Evolutionary conservation across 2,888 invertebrate genomes (phyloP).

Genomic region (Schizotus pectinicornis): DNA sequence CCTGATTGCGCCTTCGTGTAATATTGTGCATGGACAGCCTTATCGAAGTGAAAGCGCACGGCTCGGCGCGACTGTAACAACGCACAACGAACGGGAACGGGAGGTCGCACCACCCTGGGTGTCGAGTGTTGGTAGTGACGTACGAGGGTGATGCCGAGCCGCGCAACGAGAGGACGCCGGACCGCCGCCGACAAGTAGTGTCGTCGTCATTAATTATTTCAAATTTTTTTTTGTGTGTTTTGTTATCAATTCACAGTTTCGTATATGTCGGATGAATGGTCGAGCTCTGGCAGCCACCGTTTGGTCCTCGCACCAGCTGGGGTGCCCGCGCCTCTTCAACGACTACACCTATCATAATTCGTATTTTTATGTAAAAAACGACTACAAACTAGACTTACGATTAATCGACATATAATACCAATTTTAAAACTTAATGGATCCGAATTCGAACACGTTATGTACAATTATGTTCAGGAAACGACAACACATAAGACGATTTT

Average conservation of each 20-base stretch:
- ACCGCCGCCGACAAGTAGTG: slow-evolving; percentile 32
- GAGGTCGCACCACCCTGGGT: background rate
- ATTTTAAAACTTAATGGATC: slow-evolving; percentile 39
- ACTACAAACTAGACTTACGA: slow-evolving; percentile 56
- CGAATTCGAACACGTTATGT: slow-evolving; percentile 40
- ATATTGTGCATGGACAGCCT: slow-evolving; percentile 58
- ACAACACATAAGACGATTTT: slow-evolving; percentile 36
- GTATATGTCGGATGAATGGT: slow-evolving; percentile 29
- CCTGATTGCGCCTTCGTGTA: slow-evolving; percentile 57
- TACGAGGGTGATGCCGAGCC: slow-evolving; percentile 24
- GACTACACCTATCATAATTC: slow-evolving; percentile 50
- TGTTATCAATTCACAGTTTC: background rate
- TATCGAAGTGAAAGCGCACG: slow-evolving; percentile 44
- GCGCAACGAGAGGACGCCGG: slow-evolving; percentile 40
- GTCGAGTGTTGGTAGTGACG: background rate
- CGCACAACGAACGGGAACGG: slow-evolving; percentile 5
- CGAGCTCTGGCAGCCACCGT: slow-evolving; percentile 51
- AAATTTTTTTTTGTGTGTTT: background rate
- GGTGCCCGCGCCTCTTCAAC: slow-evolving; percentile 54
- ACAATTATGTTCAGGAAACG: slow-evolving; percentile 27
- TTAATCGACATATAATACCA: slow-evolving; percentile 54
- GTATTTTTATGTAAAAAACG: slow-evolving; percentile 54
- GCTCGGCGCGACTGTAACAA: slow-evolving; percentile 30
- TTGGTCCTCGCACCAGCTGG: slow-evolving; percentile 60
- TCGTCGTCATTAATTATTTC: background rate